Evolutionary conservation across 2,797 vertebrate species (phyloP), one percentile per base, ranked within the genome.

Genomic region (Pangasius mekongensis): DNA sequence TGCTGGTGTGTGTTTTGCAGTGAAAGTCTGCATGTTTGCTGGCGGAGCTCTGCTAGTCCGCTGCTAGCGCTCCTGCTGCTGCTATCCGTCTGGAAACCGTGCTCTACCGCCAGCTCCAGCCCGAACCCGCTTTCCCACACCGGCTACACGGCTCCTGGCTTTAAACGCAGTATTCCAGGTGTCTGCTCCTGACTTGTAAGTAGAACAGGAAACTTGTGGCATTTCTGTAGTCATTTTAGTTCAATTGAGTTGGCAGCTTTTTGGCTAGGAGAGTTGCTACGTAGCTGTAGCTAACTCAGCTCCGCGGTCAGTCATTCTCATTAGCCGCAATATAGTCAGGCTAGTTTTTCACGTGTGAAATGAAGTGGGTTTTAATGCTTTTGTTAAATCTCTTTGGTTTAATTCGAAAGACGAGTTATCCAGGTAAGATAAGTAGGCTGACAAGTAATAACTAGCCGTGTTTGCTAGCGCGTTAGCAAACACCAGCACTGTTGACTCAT

Each of bases 141-240:
- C 1, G 18, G 67, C 71, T 39, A 76, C 49, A 56, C 71, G 8
- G 49, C 52, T 10, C 49, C 33, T 62, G 10, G 27, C 3, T 81
- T 82, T 36, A 60, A 36, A 39, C 64, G 27, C 47, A 81, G 33
- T 64, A 13, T 84, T 67, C 39, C 49, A n/a, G 5, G 24, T 52
- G 14, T 90, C 58, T 83, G 27, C 82, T 43, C 43, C 13, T 81
- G 83, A 86, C 66, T 74, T 30, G 90, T 91, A 49, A 91, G 91
- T 90, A 89, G 4, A 69, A 62, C 52, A 24, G 2, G 2, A 76
- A 67, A 78, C 30, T 74, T 87, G 60, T n/a, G 5, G 20, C 56
- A 60, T 83, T 43, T 7, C 2, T 54, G 1, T 11, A 2, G 36
- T 30, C 39, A 5, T 83, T 69, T 33, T 24, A 84, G 1, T 30